These are phyloP conservation scores for Drosophila nebulosa DNA, from an alignment of 1,140 invertebrate genomes.

Conservation along the genomic window DNA sequence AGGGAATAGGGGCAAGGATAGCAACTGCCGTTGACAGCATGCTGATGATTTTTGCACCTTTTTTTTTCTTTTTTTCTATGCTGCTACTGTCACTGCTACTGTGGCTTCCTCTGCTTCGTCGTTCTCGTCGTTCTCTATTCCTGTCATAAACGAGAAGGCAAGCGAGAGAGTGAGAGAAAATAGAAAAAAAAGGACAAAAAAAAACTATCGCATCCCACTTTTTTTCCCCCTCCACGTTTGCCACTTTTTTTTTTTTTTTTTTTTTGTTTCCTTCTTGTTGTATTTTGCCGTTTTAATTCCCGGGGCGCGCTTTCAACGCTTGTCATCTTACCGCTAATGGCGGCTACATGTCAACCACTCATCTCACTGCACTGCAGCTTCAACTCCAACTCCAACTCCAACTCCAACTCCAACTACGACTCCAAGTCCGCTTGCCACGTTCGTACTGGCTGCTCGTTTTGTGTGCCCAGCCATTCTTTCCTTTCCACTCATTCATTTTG, in stretches of 20 bases:
- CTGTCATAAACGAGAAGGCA: conserved; percentile 41
- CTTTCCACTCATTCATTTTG: conserved; percentile 34
- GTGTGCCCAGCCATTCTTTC: conserved; percentile 50
- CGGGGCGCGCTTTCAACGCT: conserved; percentile 75
- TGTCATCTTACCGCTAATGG: conserved; percentile 78
- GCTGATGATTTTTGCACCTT: conserved; percentile 74
- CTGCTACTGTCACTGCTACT: conserved; percentile 6
- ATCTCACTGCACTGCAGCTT: conserved; percentile 49
- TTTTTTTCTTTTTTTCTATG: too few species aligned
- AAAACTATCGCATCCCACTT: conserved; percentile 58
- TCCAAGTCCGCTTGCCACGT: neutral
- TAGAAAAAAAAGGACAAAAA: neutral
- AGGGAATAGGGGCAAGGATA: neutral
- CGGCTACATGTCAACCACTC: conserved; percentile 78
- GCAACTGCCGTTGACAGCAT: conserved; percentile 52
- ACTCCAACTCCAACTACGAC: neutral
- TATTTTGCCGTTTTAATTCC: conserved; percentile 67
- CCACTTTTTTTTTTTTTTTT: neutral
- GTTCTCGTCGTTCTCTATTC: conserved; percentile 37
- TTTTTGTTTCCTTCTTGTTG: neutral
- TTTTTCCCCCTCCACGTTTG: neutral
- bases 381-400: conserved; percentile 5
- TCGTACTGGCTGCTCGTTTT: conserved; percentile 56
- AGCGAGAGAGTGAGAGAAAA: too few species aligned
- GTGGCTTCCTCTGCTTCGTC: conserved; percentile 31